A percentile compares a stretch with the other conserved stretches of the same genome.
These are phyloP conservation scores for Syngnathus rostellatus DNA, from an alignment of 2,797 vertebrate species.

Conservation along the genomic window DNA sequence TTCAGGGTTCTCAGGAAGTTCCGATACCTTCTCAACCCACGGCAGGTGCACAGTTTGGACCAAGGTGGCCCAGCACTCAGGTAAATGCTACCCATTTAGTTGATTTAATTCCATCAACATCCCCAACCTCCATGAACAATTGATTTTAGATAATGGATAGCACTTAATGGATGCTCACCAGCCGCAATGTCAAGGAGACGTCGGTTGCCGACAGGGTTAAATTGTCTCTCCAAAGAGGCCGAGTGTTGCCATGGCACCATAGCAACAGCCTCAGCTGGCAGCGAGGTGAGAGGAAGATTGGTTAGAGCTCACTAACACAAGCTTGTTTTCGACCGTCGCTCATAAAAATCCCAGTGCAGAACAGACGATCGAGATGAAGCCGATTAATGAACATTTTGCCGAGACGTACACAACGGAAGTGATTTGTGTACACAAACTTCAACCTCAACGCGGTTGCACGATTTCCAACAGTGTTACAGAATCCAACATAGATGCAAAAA, in stretches of 20 bases:
- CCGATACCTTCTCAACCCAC: constrained; percentile 88
- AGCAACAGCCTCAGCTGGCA: constrained; percentile 53
- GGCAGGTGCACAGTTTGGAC: constrained; percentile 92
- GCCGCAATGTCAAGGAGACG: not conserved
- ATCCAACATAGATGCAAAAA: not conserved
- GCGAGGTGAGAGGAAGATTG: constrained; percentile 19
- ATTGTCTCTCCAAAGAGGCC: constrained; percentile 22
- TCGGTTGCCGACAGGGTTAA: constrained; percentile 31
- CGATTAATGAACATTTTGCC: constrained; percentile 32
- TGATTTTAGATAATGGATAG: not conserved
- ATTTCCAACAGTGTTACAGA: not conserved
- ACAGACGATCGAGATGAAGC: constrained; percentile 16
- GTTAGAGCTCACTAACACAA: not conserved
- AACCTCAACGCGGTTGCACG: not conserved
- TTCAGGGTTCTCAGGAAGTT: constrained; percentile 87
- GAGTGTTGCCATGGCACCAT: constrained; percentile 45
- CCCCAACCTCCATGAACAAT: not conserved
- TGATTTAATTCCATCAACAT: not conserved
- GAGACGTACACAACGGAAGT: constrained; percentile 9
- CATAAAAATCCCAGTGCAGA: constrained; percentile 10
- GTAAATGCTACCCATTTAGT: constrained; percentile 55
- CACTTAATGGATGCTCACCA: not conserved
- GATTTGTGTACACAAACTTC: not conserved
- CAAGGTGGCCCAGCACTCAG: constrained; percentile 79
- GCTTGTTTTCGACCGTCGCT: constrained; percentile 3